These are phyloP conservation scores for Lasioglossum morio DNA, from an alignment of 2,888 invertebrate genomes.

Conservation along the genomic window DNA sequence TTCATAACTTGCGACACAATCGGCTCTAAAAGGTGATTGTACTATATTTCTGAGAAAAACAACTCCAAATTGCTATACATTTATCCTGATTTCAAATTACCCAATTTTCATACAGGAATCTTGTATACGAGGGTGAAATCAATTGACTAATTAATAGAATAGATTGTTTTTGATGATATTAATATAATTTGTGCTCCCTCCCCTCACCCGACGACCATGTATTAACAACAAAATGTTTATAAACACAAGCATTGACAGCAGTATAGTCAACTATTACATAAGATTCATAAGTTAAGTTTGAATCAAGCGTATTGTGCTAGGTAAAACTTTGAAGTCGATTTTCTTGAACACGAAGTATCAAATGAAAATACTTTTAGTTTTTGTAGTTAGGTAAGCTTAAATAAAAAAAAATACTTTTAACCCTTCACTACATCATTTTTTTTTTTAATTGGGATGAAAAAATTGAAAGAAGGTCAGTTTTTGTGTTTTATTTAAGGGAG, in stretches of 20 bases:
- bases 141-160: not conserved
- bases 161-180: not conserved
- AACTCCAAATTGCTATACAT: not conserved
- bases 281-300: not conserved
- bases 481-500: no score
- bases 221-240: no score
- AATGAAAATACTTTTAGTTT: not conserved
- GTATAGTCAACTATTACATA: no score
- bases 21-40: not conserved
- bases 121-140: not conserved
- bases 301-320: not conserved
- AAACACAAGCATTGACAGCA: no score
- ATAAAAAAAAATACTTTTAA: no score
- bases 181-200: not conserved
- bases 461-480: no score
- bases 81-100: not conserved
- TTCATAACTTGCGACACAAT: not conserved
- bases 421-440: no score
- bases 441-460: no score
- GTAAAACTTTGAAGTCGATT: not conserved
- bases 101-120: not conserved
- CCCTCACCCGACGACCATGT: no score
- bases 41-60: not conserved
- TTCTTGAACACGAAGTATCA: not conserved
- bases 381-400: no score